Evolutionary conservation across 2,888 invertebrate genomes (phyloP).

Genomic region (Drosophila diplacantha): DNA sequence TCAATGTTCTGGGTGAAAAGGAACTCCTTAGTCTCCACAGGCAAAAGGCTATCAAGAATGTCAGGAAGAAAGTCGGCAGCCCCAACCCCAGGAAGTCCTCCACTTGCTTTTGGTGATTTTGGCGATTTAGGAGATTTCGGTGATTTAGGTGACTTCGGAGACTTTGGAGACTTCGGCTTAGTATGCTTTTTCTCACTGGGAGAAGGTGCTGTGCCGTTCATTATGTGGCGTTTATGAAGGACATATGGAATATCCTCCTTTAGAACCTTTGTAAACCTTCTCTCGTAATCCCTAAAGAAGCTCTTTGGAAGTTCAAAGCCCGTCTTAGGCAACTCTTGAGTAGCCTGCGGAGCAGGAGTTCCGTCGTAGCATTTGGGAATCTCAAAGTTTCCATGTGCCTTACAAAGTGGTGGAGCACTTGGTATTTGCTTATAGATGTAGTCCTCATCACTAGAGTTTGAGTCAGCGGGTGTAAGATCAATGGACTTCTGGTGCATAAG

Average conservation of each 20-base stretch:
- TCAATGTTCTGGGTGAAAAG: constrained; percentile 87
- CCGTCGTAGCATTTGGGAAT: constrained; percentile 79
- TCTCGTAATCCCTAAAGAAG: constrained; percentile 84
- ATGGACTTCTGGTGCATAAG: constrained; percentile 92
- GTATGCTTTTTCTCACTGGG: constrained; percentile 78
- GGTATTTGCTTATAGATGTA: constrained; percentile 87
- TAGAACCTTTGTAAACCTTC: constrained; percentile 78
- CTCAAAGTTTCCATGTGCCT: constrained; percentile 85
- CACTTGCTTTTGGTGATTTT: constrained; percentile 76
- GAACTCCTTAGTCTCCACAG: constrained; percentile 81
- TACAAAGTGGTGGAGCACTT: constrained; percentile 85
- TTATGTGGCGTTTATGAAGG: constrained; percentile 89
- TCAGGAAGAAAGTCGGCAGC: constrained; percentile 79
- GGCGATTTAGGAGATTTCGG: constrained; percentile 82
- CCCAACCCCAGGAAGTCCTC: constrained; percentile 49
- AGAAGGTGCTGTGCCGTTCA: constrained; percentile 88
- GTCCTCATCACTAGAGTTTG: constrained; percentile 91
- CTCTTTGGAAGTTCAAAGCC: constrained; percentile 86
- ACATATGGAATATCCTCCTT: constrained; percentile 90
- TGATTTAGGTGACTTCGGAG: constrained; percentile 82
- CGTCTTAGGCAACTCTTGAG: constrained; percentile 81
- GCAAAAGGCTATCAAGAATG: constrained; percentile 78
- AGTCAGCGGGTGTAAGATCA: constrained; percentile 89
- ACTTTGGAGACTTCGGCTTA: constrained; percentile 83
- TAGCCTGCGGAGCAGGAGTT: constrained; percentile 59